phyloP scores from a whole-genome alignment of 2,888 invertebrate genomes.

The Platynereis dumerilii region DNA sequence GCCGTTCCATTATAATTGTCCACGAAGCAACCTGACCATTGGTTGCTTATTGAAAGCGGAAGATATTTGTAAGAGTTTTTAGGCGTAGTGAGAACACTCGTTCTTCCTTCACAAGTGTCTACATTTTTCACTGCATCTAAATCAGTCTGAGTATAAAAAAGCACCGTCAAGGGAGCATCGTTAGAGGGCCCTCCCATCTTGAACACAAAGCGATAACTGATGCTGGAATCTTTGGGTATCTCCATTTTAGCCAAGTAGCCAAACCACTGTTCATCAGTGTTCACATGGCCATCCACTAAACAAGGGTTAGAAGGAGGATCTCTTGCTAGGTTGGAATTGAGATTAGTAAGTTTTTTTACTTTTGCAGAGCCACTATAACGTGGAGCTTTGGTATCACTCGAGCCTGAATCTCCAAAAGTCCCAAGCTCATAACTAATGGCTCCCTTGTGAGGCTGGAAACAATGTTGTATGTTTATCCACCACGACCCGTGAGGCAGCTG shows the following conservation, averaged over 20 bases:
- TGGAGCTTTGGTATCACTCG: constrained; percentile 10
- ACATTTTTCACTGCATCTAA: neutral
- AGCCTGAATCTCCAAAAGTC: constrained; percentile 13
- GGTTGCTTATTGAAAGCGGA: constrained; percentile 17
- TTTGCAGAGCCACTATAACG: constrained; percentile 7
- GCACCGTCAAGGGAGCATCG: constrained; percentile 15
- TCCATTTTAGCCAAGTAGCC: constrained; percentile 22
- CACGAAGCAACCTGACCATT: constrained; percentile 20
- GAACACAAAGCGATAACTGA: constrained; percentile 22
- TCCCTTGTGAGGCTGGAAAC: neutral
- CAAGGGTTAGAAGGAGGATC: constrained; percentile 9
- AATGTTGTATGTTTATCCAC: constrained; percentile 18
- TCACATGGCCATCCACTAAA: constrained; percentile 17
- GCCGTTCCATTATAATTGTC: constrained; percentile 20
- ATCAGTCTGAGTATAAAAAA: constrained; percentile 18
- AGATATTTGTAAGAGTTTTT: constrained; percentile 17
- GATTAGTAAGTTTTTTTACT: neutral
- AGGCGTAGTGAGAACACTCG: constrained; percentile 1
- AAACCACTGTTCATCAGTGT: constrained; percentile 20
- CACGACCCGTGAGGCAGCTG: constrained; percentile 8
- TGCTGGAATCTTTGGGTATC: constrained; percentile 17
- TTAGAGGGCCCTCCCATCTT: constrained; percentile 18
- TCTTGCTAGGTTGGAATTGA: neutral
- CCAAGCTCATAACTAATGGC: constrained; percentile 14
- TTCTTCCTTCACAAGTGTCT: constrained; percentile 10